Evolutionary conservation across 2,797 vertebrate genomes (phyloP).

Genomic region (Choloepus didactylus): DNA sequence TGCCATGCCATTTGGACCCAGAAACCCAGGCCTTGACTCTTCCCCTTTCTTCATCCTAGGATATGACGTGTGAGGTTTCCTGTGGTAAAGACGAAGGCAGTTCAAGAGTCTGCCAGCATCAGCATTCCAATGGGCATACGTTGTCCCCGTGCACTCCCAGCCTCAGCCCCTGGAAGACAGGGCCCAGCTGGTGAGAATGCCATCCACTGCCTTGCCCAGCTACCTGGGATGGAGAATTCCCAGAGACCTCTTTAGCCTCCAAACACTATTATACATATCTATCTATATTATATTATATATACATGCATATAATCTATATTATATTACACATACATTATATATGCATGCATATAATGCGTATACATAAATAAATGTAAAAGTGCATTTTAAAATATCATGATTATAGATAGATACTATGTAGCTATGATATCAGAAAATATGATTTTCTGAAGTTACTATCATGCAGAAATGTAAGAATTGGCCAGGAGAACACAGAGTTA

Average conservation of each 20-base stretch:
- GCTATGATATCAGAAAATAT: constrained; percentile 5
- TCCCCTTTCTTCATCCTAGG: background rate
- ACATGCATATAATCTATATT: background rate
- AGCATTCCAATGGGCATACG: background rate
- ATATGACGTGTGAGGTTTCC: constrained; percentile 77
- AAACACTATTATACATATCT: constrained; percentile 60
- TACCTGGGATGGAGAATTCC: background rate
- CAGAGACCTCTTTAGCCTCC: constrained; percentile 74
- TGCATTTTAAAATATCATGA: background rate
- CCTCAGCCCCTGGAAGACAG: background rate
- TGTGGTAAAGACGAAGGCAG: constrained; percentile 74
- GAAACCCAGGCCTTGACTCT: background rate
- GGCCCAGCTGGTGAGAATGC: background rate
- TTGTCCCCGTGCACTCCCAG: background rate
- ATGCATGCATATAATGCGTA: background rate
- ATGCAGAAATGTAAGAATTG: constrained; percentile 5
- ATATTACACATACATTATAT: background rate
- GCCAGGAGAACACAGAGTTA: background rate
- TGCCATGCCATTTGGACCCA: background rate
- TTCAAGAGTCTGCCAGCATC: background rate
- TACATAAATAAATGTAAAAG: background rate
- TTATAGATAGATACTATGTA: background rate
- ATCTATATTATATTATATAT: background rate
- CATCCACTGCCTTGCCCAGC: background rate
- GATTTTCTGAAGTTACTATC: background rate